Evolutionary conservation across 1,140 invertebrate species (phyloP), one percentile per base, ranked within the genome.

Genomic region (Drosophila seguyi): DNA sequence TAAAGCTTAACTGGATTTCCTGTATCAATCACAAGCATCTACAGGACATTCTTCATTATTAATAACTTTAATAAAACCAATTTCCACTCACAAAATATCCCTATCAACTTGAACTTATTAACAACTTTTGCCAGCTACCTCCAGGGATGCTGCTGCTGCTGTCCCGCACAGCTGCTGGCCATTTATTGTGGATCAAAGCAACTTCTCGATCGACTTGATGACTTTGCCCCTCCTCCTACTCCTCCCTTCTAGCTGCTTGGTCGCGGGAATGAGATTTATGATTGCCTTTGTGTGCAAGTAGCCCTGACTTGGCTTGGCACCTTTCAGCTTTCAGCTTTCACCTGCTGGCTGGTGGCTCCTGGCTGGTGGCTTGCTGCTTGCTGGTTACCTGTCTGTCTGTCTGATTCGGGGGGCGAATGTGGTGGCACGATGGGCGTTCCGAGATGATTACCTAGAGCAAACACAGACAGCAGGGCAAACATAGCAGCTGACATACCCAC

Each of bases 361-460:
- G 22, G 44, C 44, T 25, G 44, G 18, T 14, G 6, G 48, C 48
- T 31, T 50, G 47, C 60, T 53, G 48, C 18, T 31, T 36, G 63
- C 63, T 41, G 50, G 20, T 31, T 50, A 34, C 45, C 66, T 65
- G 38, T 22, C 47, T 74, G 69, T 47, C 71, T 36, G 34, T 20
- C 50, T 14, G 55, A 75, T 52, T 75, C 73, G 52, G 22, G 42
- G 11, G 25, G 55, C 38, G 39, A 25, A 39, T n/a, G 18, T 48
- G 52, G 11, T 18, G 55, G 55, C 16, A 38, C 29, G 53, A 39
- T 75, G 79, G 63, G 66, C 72, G 75, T 73, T 78, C 66, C 79
- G 65, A 80, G 87, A 88, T 87, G 84, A 87, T 87, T 87, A 84
- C 84, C 84, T 74, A 87, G 88, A 88, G 84, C 84, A 87, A 87